These are phyloP conservation scores for Poeciliopsis turrubarensis DNA, from an alignment of 2,113 vertebrate genomes.

Conservation along the genomic window DNA sequence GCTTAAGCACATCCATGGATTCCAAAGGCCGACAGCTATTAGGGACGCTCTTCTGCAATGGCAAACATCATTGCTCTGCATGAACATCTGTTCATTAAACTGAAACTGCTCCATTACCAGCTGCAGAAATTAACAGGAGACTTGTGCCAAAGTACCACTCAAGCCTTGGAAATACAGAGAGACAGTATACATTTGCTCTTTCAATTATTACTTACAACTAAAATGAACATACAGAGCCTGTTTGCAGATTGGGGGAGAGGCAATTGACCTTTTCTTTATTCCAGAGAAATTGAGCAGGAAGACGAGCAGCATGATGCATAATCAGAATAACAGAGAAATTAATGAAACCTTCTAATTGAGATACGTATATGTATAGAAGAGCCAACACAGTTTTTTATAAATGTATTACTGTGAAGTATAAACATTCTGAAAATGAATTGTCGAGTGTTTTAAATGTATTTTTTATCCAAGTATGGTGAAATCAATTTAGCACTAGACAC, in stretches of 20 bases:
- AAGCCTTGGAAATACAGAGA: conserved; percentile 10
- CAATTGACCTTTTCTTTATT: background rate
- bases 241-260: conserved; percentile 8
- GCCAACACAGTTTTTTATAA: background rate
- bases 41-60: conserved; percentile 40
- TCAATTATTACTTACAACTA: conserved; percentile 7
- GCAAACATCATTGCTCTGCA: conserved; percentile 56
- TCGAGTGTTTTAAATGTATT: too few species aligned
- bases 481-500: too few species aligned
- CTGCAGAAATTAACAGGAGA: conserved; percentile 40
- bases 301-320: background rate
- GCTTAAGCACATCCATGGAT: conserved; percentile 49
- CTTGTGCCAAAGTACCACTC: conserved; percentile 18
- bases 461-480: background rate
- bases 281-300: background rate
- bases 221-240: background rate
- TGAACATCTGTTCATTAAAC: conserved; percentile 69
- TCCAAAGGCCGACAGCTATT: conserved; percentile 37
- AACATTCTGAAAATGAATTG: background rate
- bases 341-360: background rate
- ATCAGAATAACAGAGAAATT: background rate
- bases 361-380: background rate
- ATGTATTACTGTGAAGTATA: background rate
- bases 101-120: conserved; percentile 40
- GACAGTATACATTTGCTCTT: conserved; percentile 16